Percentiles rank a stretch among this genome's conserved stretches.
phyloP scores from a whole-genome alignment of 2,888 invertebrate genomes.

The Phalera bucephala region DNA sequence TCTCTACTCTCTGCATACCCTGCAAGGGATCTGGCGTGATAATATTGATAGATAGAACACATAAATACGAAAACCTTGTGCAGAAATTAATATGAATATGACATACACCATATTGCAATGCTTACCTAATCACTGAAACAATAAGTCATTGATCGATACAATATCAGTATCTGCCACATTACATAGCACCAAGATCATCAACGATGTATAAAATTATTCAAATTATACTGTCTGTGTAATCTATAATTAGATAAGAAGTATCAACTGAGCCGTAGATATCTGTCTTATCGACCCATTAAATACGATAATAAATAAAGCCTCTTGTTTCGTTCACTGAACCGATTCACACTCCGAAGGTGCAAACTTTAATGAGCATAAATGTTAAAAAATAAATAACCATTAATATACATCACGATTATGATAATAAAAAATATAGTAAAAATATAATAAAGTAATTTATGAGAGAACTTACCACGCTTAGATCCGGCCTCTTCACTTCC shows the following conservation, averaged over 20 bases:
- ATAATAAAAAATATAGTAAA: slow-evolving; percentile 5
- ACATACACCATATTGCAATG: too few relatives aligned
- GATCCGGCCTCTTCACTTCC: slow-evolving; percentile 81
- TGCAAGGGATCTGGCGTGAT: too few relatives aligned
- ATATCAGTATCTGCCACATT: slow-evolving; percentile 9
- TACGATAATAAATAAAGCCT: slow-evolving; percentile 36
- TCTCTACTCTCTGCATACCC: too few relatives aligned
- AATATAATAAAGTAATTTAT: slow-evolving; percentile 3
- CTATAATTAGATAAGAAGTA: slow-evolving; percentile 39
- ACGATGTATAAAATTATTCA: slow-evolving; percentile 12
- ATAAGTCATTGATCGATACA: too few relatives aligned
- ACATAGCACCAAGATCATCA: slow-evolving; percentile 12
- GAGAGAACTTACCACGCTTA: slow-evolving; percentile 54
- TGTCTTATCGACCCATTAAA: slow-evolving; percentile 42
- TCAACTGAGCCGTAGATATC: slow-evolving; percentile 38
- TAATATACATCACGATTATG: slow-evolving; percentile 12
- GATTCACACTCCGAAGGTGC: slow-evolving; percentile 32
- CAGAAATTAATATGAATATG: too few relatives aligned
- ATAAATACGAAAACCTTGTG: too few relatives aligned
- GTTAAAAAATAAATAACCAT: slow-evolving; percentile 4
- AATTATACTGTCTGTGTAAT: slow-evolving; percentile 24
- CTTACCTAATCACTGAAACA: too few relatives aligned
- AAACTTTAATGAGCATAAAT: slow-evolving; percentile 6
- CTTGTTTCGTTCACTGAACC: slow-evolving; percentile 52
- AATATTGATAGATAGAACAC: too few relatives aligned